These are phyloP conservation scores for Cyrtodaria siliqua DNA, from an alignment of 2,888 invertebrate species.

Conservation along the genomic window DNA sequence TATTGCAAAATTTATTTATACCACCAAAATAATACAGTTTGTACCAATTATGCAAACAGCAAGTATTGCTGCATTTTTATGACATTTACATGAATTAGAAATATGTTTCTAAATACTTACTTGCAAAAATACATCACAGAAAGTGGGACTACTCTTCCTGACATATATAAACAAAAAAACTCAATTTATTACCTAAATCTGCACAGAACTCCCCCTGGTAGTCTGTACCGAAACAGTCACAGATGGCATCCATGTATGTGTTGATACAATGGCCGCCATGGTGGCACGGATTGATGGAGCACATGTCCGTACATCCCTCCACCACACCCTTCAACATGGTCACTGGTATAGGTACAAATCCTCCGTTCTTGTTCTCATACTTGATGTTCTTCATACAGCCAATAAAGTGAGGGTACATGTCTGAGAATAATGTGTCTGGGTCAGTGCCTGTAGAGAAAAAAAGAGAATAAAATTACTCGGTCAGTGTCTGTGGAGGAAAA, in stretches of 20 bases:
- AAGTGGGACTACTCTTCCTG: no score
- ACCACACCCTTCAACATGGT: slow-evolving; percentile 60
- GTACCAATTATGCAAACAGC: no score
- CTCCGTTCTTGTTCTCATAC: slow-evolving; percentile 62
- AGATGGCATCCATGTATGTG: slow-evolving; percentile 95
- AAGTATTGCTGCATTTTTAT: no score
- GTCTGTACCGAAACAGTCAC: slow-evolving; percentile 96
- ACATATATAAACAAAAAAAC: no score
- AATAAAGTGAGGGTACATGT: slow-evolving; percentile 67
- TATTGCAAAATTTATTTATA: no score
- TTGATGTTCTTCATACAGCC: slow-evolving; percentile 76
- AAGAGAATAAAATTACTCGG: no score
- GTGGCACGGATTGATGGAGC: slow-evolving; percentile 93
- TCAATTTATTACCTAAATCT: slow-evolving; percentile 90
- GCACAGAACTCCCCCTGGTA: slow-evolving; percentile 97
- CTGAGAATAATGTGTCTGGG: slow-evolving; percentile 63
- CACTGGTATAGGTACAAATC: slow-evolving; percentile 56
- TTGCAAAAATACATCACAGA: no score
- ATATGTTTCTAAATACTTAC: no score
- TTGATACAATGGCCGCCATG: slow-evolving; percentile 95
- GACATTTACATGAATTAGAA: no score
- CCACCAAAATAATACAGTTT: no score
- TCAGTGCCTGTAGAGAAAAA: slow-evolving; percentile 46
- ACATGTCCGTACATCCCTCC: slow-evolving; percentile 93
- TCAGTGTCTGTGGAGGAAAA: no score